Percentiles rank a stretch among this genome's conserved stretches.
Evolutionary conservation across 1,140 invertebrate species (phyloP).

Genomic region (Apis dorsata): DNA sequence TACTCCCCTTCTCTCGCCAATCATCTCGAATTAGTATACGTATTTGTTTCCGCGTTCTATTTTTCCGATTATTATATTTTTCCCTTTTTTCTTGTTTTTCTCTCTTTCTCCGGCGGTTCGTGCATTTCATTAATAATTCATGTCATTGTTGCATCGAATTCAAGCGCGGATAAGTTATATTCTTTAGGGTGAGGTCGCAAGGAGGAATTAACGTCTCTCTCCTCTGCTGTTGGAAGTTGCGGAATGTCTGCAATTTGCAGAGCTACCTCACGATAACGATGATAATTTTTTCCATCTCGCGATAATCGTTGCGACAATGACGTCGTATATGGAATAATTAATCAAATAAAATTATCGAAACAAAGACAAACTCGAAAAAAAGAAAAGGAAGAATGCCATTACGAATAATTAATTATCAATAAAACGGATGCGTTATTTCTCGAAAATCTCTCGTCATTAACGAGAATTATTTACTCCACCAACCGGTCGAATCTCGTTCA

Average conservation of each 20-base stretch:
- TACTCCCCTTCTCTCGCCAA: not conserved
- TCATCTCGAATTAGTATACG: constrained; percentile 5
- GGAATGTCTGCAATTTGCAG: constrained; percentile 39
- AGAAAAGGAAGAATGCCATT: not conserved
- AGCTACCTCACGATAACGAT: constrained; percentile 24
- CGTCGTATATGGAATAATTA: not conserved
- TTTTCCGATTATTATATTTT: not conserved
- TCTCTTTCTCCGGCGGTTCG: not conserved
- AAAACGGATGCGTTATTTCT: not conserved
- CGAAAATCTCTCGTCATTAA: not conserved
- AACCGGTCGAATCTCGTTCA: not conserved
- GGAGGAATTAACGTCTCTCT: constrained; percentile 49
- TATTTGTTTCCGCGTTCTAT: not conserved
- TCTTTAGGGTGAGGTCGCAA: constrained; percentile 42
- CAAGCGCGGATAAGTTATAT: constrained; percentile 51
- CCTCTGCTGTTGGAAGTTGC: constrained; percentile 15
- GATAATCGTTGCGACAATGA: not conserved
- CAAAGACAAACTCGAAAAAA: not conserved
- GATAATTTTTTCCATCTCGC: constrained; percentile 8
- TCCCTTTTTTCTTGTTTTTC: not conserved
- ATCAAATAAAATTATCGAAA: not conserved
- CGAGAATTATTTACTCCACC: not conserved
- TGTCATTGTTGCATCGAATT: constrained; percentile 43
- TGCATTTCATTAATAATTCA: constrained; percentile 48
- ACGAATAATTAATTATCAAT: not conserved